These are phyloP conservation scores for Ormyrus rosae DNA, from an alignment of 2,888 invertebrate species.

Conservation along the genomic window DNA sequence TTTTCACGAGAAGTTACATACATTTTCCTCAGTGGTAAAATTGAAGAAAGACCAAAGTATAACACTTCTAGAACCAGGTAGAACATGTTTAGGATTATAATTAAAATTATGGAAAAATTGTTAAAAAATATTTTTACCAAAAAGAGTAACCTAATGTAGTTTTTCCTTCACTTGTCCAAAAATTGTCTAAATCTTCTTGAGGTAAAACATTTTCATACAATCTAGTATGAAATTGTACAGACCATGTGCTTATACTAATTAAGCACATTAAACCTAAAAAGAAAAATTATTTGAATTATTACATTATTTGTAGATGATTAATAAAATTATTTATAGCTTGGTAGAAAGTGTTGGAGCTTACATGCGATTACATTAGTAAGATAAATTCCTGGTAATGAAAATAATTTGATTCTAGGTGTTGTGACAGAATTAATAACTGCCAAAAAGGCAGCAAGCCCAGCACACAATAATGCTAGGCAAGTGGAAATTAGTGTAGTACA, in stretches of 20 bases:
- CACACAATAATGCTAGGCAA: slow-evolving; percentile 83
- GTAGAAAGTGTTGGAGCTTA: slow-evolving; percentile 73
- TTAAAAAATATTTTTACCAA: slow-evolving; percentile 79
- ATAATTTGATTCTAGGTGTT: slow-evolving; percentile 82
- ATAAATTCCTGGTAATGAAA: slow-evolving; percentile 84
- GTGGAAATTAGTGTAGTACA: slow-evolving; percentile 84
- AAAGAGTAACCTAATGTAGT: slow-evolving; percentile 92
- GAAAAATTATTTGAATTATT: slow-evolving; percentile 24
- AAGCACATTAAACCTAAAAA: slow-evolving; percentile 85
- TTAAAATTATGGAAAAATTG: not conserved
- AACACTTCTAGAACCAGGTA: too few species aligned
- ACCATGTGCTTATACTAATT: slow-evolving; percentile 88
- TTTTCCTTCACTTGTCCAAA: slow-evolving; percentile 89
- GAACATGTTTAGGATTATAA: too few species aligned
- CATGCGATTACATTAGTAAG: slow-evolving; percentile 87
- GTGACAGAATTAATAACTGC: slow-evolving; percentile 89
- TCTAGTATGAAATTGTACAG: slow-evolving; percentile 88
- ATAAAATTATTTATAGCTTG: not conserved
- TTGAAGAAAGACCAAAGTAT: too few species aligned
- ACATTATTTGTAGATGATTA: not conserved
- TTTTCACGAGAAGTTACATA: too few species aligned
- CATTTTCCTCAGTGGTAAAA: too few species aligned
- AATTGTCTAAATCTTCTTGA: slow-evolving; percentile 85
- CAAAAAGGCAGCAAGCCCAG: slow-evolving; percentile 84
- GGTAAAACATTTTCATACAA: slow-evolving; percentile 90